Evolutionary conservation across 2,888 invertebrate genomes (phyloP).

Genomic region (Parasteatoda lunata): DNA sequence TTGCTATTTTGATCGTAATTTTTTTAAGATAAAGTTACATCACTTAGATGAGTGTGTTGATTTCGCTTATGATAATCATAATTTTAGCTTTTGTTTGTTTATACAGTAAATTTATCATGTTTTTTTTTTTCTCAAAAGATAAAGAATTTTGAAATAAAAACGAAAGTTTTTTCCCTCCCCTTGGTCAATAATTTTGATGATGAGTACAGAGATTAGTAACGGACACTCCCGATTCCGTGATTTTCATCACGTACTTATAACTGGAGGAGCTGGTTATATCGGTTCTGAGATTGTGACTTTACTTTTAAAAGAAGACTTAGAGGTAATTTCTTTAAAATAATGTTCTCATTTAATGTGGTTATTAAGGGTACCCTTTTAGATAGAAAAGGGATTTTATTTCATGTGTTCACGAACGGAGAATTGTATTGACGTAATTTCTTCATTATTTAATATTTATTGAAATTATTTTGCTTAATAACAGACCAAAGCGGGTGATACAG

Average conservation of each 20-base stretch:
- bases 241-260: conserved; percentile 70
- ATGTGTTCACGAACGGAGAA: no score
- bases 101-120: background rate
- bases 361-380: no score
- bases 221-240: conserved; percentile 12
- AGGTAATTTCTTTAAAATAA: conserved; percentile 53
- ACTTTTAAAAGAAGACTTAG: conserved; percentile 73
- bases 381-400: no score
- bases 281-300: conserved; percentile 74
- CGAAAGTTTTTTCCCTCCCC: no score
- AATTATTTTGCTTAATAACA: no score
- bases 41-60: background rate
- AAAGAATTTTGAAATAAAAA: background rate
- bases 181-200: no score
- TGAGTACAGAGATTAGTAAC: background rate
- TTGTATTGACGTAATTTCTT: no score
- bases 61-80: no score
- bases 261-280: conserved; percentile 75
- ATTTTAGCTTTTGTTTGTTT: no score
- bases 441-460: no score
- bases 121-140: background rate
- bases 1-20: background rate
- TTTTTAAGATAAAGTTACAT: background rate
- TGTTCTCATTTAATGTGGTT: background rate
- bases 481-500: no score